Conservation (phyloP, 2,888 invertebrate species). For the Lasioglossum vierecki region DNA sequence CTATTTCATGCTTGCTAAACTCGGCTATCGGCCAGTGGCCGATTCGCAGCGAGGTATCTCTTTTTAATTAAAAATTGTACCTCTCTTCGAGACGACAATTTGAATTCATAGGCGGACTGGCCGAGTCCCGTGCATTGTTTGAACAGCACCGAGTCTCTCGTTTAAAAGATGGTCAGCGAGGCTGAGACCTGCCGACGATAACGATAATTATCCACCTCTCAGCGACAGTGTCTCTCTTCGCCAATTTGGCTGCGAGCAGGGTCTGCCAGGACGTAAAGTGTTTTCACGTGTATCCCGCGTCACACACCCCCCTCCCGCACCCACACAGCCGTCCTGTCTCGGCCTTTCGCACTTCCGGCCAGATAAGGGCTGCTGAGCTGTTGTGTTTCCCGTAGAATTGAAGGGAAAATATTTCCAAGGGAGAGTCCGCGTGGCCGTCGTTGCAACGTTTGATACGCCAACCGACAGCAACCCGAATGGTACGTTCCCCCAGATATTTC, state of each 20-base stretch:
- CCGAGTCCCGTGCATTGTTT: conserved; percentile 33
- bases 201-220: conserved; percentile 52
- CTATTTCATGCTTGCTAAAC: conserved; percentile 51
- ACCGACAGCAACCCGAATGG: not conserved
- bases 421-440: not conserved
- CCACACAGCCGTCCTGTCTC: not conserved
- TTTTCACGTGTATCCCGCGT: conserved; percentile 8
- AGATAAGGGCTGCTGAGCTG: conserved; percentile 25
- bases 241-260: conserved; percentile 21
- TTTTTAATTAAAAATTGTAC: conserved; percentile 63
- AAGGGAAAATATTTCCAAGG: not conserved
- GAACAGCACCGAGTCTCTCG: conserved; percentile 22
- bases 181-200: conserved; percentile 29
- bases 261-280: conserved; percentile 16
- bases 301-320: not conserved
- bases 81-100: conserved; percentile 47
- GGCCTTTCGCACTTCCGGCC: conserved; percentile 4
- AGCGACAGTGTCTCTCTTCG: conserved; percentile 13
- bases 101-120: conserved; percentile 54
- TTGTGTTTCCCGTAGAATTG: conserved; percentile 11
- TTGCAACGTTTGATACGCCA: not conserved
- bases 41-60: conserved; percentile 20
- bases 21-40: conserved; percentile 31
- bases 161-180: conserved; percentile 32
- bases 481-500: not conserved